Conservation (phyloP, 2,888 invertebrate genomes). For the Drosophila vallismaia region DNA sequence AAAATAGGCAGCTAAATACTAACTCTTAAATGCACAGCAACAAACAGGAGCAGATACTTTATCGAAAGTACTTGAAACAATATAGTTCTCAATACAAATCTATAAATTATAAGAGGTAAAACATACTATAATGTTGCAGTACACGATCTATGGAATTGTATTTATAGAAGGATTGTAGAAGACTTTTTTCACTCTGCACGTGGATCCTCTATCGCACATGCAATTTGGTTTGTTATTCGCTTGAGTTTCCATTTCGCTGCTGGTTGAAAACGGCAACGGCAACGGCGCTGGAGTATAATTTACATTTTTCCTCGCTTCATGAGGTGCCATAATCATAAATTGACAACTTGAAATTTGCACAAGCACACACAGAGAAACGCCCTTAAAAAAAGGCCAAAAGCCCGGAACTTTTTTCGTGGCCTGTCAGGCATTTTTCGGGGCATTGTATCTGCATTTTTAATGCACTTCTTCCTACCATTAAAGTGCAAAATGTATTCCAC, state of each 20-base stretch:
- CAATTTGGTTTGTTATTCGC: slow-evolving; percentile 71
- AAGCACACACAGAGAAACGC: slow-evolving; percentile 25
- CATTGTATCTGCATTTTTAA: slow-evolving; percentile 75
- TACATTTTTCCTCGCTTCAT: slow-evolving; percentile 76
- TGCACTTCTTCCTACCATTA: slow-evolving; percentile 64
- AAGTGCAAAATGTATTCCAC: slow-evolving; percentile 66
- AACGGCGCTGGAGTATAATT: slow-evolving; percentile 64
- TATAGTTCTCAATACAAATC: no score
- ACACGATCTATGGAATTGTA: no score
- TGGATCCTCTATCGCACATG: slow-evolving; percentile 34
- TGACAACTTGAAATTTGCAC: slow-evolving; percentile 80
- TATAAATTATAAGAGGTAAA: no score
- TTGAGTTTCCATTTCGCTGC: slow-evolving; percentile 68
- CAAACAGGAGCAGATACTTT: no score
- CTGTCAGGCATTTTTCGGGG: slow-evolving; percentile 38
- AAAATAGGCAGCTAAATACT: slow-evolving; percentile 60
- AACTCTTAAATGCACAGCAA: slow-evolving; percentile 11
- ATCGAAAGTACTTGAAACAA: no score
- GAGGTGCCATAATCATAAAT: slow-evolving; percentile 81
- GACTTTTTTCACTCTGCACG: slow-evolving; percentile 4
- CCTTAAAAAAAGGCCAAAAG: neutral
- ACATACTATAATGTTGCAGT: no score
- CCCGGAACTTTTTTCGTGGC: neutral
- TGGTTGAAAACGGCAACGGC: slow-evolving; percentile 13
- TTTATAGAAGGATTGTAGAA: no score